Conservation (phyloP, 2,113 vertebrate species). For the Centropus bengalensis region DNA sequence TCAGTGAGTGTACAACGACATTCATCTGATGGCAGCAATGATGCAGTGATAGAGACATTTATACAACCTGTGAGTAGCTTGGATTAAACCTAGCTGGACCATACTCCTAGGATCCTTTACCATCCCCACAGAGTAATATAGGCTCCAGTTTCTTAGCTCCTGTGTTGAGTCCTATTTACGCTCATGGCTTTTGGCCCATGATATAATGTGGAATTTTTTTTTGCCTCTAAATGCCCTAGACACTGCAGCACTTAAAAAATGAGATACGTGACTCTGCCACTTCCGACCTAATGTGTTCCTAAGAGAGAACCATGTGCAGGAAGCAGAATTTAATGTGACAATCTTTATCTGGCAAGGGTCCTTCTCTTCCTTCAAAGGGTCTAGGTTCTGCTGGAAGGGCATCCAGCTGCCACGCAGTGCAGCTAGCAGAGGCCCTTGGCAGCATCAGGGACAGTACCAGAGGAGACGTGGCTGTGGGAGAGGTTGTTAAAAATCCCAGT, state of each 20-base stretch:
- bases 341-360: not conserved
- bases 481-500: not conserved
- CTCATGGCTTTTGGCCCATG: not conserved
- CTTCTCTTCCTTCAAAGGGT: not conserved
- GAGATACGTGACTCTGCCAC: not conserved
- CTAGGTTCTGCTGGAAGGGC: not conserved
- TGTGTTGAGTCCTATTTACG: not conserved
- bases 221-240: not conserved
- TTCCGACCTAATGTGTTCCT: not conserved
- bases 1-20: not conserved
- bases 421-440: not conserved
- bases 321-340: not conserved
- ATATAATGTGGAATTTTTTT: not conserved
- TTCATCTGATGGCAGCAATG: fast-evolving
- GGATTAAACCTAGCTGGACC: not conserved
- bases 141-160: not conserved
- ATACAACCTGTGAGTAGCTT: not conserved
- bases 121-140: not conserved
- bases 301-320: not conserved
- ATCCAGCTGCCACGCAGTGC: not conserved
- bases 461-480: not conserved
- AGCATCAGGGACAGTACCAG: not conserved
- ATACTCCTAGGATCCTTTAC: not conserved
- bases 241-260: not conserved
- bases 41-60: not conserved